Conservation (phyloP, 2,888 invertebrate species). For the Agrochola macilenta region DNA sequence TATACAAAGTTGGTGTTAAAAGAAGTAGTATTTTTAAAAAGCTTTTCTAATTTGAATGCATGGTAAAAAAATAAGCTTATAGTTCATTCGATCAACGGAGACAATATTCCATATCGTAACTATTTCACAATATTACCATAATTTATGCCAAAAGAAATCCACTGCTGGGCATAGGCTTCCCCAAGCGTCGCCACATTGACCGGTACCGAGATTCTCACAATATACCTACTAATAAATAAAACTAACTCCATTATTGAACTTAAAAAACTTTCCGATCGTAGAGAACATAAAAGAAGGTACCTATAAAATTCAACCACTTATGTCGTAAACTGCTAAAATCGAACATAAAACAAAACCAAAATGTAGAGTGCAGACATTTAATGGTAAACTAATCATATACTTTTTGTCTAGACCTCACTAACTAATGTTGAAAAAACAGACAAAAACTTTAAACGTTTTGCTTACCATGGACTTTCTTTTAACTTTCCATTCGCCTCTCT, state of each 20-base stretch:
- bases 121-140: neutral
- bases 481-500: neutral
- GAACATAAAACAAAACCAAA: slow-evolving; percentile 32
- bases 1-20: too few species aligned
- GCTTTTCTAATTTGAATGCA: neutral
- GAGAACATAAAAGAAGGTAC: slow-evolving; percentile 3
- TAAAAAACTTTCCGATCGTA: slow-evolving; percentile 34
- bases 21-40: too few species aligned
- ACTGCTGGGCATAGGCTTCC: too few species aligned
- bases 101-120: neutral
- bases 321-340: slow-evolving; percentile 35
- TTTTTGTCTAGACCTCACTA: slow-evolving; percentile 4
- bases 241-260: neutral
- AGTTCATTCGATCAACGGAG: neutral
- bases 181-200: neutral
- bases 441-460: neutral
- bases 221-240: neutral
- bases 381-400: neutral
- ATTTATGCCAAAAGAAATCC: neutral
- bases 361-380: slow-evolving; percentile 20
- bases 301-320: slow-evolving; percentile 34
- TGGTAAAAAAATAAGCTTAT: neutral
- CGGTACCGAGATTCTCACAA: too few species aligned
- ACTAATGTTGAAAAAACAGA: neutral
- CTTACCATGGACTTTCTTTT: neutral